These are phyloP conservation scores for Trichonephila clavata DNA, from an alignment of 1,140 invertebrate genomes.

Conservation along the genomic window DNA sequence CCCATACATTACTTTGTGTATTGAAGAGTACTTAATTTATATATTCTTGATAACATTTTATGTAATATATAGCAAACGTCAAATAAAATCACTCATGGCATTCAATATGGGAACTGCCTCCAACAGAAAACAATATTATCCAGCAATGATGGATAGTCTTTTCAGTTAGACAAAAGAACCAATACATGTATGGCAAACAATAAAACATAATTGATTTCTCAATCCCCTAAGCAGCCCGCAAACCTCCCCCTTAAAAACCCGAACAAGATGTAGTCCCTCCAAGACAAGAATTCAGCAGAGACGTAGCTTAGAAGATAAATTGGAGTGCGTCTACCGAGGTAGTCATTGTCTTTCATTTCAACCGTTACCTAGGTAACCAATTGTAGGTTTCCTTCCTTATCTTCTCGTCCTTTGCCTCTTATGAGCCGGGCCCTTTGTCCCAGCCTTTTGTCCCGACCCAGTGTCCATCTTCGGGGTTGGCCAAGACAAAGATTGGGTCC, in stretches of 20 bases:
- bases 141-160: neutral
- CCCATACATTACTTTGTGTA: too few relatives aligned
- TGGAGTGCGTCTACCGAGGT: slow-evolving; percentile 34
- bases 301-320: slow-evolving; percentile 19
- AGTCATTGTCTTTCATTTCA: slow-evolving; percentile 67
- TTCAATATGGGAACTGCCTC: neutral
- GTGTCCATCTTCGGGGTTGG: slow-evolving; percentile 19
- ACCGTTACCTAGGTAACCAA: slow-evolving; percentile 53
- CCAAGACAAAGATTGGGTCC: slow-evolving; percentile 16
- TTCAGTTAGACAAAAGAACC: neutral
- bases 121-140: neutral
- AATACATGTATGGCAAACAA: neutral
- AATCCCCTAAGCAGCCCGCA: neutral
- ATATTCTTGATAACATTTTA: too few relatives aligned
- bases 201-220: slow-evolving; percentile 27
- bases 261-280: neutral
- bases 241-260: neutral
- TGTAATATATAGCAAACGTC: too few relatives aligned
- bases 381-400: slow-evolving; percentile 55
- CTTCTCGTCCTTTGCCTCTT: slow-evolving; percentile 33
- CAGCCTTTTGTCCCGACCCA: slow-evolving; percentile 12
- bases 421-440: slow-evolving; percentile 28
- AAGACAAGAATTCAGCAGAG: neutral
- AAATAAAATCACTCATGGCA: neutral
- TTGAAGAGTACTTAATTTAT: too few relatives aligned